A percentile compares a stretch with the other conserved stretches of the same genome.
These are phyloP conservation scores for Corythornis cristatus DNA, from an alignment of 2,113 vertebrate genomes.

Conservation along the genomic window DNA sequence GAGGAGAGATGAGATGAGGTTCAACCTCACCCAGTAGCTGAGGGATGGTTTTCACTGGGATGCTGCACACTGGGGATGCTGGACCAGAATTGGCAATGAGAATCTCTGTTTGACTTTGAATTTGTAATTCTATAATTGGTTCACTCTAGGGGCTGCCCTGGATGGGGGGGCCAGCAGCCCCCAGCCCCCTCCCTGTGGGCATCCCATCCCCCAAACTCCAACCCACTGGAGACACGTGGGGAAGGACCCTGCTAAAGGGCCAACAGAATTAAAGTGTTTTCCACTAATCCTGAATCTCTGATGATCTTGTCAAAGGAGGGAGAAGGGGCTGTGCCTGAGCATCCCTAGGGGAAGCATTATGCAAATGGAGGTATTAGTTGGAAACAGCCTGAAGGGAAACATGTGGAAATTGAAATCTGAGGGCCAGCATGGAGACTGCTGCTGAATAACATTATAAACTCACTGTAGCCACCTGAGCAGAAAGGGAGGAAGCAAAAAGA, in stretches of 20 bases:
- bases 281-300: background rate
- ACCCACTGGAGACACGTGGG: background rate
- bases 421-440: slow-evolving; percentile 27
- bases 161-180: background rate
- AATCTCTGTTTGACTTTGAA: background rate
- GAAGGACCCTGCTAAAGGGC: background rate
- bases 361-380: slow-evolving; percentile 59
- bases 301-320: background rate
- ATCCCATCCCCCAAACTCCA: background rate
- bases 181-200: background rate
- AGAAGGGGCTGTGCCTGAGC: background rate
- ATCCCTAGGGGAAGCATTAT: slow-evolving; percentile 46
- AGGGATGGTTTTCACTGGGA: background rate
- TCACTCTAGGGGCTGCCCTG: background rate
- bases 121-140: background rate
- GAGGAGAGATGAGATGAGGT: background rate
- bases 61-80: no score
- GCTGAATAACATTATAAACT: slow-evolving; percentile 51
- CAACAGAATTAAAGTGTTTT: slow-evolving; percentile 34
- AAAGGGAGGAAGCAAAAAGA: slow-evolving; percentile 14
- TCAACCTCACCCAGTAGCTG: background rate
- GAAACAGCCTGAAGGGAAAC: slow-evolving; percentile 62
- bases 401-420: slow-evolving; percentile 54
- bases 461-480: slow-evolving; percentile 8
- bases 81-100: background rate